A percentile compares a stretch with the other conserved stretches of the same genome.
Conservation (phyloP, 2,888 invertebrate species). For the Aromia moschata region DNA sequence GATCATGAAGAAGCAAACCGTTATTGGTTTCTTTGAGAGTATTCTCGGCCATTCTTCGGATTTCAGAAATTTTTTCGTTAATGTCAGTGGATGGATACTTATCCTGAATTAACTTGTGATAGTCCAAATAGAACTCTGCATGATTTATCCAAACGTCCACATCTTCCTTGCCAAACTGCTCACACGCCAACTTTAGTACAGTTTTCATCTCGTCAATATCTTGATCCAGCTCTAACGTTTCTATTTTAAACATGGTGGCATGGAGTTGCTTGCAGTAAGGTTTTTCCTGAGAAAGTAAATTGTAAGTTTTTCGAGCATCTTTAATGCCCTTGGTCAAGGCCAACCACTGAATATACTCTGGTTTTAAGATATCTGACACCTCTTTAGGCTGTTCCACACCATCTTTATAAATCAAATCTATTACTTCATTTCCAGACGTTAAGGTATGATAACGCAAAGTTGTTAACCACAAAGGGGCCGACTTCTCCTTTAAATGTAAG, state of each 20-base stretch:
- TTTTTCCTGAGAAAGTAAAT: conserved; percentile 61
- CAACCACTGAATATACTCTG: conserved; percentile 70
- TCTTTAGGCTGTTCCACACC: conserved; percentile 65
- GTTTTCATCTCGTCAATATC: conserved; percentile 67
- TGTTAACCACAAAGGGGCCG: conserved; percentile 64
- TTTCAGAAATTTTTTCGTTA: conserved; percentile 32
- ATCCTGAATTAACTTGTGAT: conserved; percentile 65
- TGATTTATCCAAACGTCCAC: conserved; percentile 75
- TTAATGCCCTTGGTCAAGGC: conserved; percentile 62
- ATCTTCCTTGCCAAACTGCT: conserved; percentile 73
- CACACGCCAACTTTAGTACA: conserved; percentile 71
- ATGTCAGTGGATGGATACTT: conserved; percentile 69
- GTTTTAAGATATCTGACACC: conserved; percentile 67
- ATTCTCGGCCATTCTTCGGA: conserved; percentile 35
- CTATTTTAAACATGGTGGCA: conserved; percentile 63
- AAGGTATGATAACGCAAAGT: conserved; percentile 57
- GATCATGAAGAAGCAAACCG: conserved; percentile 37
- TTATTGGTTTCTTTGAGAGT: conserved; percentile 22
- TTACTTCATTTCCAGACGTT: conserved; percentile 56
- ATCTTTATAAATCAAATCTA: conserved; percentile 61
- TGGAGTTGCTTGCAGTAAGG: conserved; percentile 56
- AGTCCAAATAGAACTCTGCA: conserved; percentile 68
- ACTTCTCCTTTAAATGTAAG: conserved; percentile 57
- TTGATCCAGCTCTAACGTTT: conserved; percentile 63
- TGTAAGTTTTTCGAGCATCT: conserved; percentile 71